Percentiles rank a stretch among this genome's conserved stretches.
Conservation (phyloP, 2,888 invertebrate species). For the Sclerodermus sp. region DNA sequence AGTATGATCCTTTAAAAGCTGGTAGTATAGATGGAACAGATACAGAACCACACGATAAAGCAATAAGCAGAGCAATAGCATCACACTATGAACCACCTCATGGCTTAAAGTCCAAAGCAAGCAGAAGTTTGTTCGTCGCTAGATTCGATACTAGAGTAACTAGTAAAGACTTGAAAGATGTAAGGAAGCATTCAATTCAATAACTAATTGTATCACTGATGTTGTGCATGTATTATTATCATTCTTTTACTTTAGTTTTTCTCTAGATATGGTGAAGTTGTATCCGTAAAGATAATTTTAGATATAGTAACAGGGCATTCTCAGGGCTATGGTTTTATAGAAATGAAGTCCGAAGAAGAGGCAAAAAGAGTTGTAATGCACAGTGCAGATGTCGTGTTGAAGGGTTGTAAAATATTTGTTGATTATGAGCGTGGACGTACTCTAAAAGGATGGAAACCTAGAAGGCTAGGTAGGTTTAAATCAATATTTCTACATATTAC, state of each 20-base stretch:
- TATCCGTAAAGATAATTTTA: slow-evolving; percentile 62
- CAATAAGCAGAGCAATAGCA: slow-evolving; percentile 70
- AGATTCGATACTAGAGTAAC: slow-evolving; percentile 69
- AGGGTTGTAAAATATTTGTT: slow-evolving; percentile 72
- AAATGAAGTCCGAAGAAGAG: slow-evolving; percentile 67
- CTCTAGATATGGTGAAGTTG: slow-evolving; percentile 68
- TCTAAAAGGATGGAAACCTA: slow-evolving; percentile 79
- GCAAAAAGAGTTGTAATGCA: slow-evolving; percentile 67
- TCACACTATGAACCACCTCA: slow-evolving; percentile 69
- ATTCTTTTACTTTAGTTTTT: slow-evolving; percentile 63
- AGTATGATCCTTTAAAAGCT: slow-evolving; percentile 78
- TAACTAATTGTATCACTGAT: slow-evolving; percentile 55
- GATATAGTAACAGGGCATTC: slow-evolving; percentile 84
- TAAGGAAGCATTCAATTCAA: slow-evolving; percentile 20
- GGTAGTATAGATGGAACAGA: slow-evolving; percentile 90
- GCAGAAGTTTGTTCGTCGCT: slow-evolving; percentile 75
- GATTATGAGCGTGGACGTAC: slow-evolving; percentile 76
- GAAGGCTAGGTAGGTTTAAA: slow-evolving; percentile 66
- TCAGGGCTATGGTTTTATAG: slow-evolving; percentile 84
- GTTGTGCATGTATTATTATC: not conserved
- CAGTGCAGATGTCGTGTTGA: slow-evolving; percentile 65
- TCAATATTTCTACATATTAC: not conserved
- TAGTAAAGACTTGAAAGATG: slow-evolving; percentile 63
- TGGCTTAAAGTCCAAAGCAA: slow-evolving; percentile 69
- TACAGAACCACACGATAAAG: slow-evolving; percentile 78